Conservation (phyloP, 2,888 invertebrate genomes). For the Stenolophus ochropezus region DNA sequence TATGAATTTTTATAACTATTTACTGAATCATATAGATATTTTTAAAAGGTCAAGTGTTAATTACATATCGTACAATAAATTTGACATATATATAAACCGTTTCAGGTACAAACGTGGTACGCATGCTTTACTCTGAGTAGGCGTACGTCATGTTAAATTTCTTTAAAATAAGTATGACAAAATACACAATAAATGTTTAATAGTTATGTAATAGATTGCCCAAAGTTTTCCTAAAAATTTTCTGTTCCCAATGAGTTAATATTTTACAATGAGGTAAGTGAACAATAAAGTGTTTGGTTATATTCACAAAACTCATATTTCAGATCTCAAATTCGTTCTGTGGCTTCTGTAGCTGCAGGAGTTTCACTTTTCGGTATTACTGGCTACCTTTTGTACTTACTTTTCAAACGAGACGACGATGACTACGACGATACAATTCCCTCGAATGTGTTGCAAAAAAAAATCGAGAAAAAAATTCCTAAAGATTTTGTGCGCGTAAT, state of each 20-base stretch:
- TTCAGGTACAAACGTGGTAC: not conserved
- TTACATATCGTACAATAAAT: not conserved
- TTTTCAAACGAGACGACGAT: constrained; percentile 80
- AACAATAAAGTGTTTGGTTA: not conserved
- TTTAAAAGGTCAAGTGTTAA: not conserved
- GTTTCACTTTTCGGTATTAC: constrained; percentile 82
- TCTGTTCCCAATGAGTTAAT: constrained; percentile 32
- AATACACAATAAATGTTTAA: constrained; percentile 40
- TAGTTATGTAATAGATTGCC: constrained; percentile 49
- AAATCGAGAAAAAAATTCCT: constrained; percentile 78
- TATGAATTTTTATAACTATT: not conserved
- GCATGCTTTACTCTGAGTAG: not conserved
- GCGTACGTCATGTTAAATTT: constrained; percentile 11
- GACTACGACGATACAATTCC: constrained; percentile 69
- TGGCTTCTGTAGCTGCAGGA: constrained; percentile 76
- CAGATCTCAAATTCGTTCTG: constrained; percentile 29
- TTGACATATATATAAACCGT: not conserved
- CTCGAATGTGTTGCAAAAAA: constrained; percentile 66
- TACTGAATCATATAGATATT: not conserved
- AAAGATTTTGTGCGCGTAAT: constrained; percentile 80
- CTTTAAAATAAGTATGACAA: constrained; percentile 53
- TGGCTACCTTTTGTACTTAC: constrained; percentile 81
- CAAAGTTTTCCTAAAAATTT: not conserved
- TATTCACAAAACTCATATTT: not conserved
- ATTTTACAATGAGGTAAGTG: constrained; percentile 37